Conservation (phyloP, 2,888 invertebrate species). For the Pheosia tremula region DNA sequence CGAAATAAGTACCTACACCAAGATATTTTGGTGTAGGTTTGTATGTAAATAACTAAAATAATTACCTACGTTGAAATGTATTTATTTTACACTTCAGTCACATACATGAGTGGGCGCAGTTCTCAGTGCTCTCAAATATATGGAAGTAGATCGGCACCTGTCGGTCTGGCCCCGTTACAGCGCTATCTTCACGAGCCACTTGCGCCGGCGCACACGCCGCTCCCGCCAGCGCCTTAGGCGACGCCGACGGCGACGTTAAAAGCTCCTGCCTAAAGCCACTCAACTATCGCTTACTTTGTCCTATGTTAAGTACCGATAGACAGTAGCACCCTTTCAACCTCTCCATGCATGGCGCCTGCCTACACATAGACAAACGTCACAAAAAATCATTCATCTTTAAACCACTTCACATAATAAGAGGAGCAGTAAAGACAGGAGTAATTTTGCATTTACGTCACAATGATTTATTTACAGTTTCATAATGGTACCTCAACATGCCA, state of each 20-base stretch:
- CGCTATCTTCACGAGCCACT: conserved; percentile 8
- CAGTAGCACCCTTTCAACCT: conserved; percentile 32
- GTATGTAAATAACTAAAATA: too few relatives aligned
- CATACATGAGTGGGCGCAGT: too few relatives aligned
- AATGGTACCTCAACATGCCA: conserved; percentile 38
- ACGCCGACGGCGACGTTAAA: conserved; percentile 41
- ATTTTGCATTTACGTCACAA: conserved; percentile 16
- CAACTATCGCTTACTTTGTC: conserved; percentile 31
- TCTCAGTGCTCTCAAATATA: conserved; percentile 9
- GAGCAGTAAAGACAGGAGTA: conserved; percentile 9
- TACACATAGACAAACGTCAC: conserved; percentile 18
- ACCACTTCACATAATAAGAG: conserved; percentile 21
- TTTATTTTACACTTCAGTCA: too few relatives aligned
- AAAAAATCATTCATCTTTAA: conserved; percentile 25
- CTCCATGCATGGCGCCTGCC: conserved; percentile 45
- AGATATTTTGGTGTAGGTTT: too few relatives aligned
- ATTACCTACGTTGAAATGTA: too few relatives aligned
- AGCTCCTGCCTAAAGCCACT: conserved; percentile 34
- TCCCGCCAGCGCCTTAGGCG: conserved; percentile 5
- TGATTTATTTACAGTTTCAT: conserved; percentile 25
- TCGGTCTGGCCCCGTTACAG: conserved; percentile 35
- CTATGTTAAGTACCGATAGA: conserved; percentile 34
- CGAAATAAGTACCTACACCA: too few relatives aligned
- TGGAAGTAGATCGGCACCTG: conserved; percentile 43
- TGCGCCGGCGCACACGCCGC: conserved; percentile 22